Base-by-base conservation (phyloP, 2,113 vertebrate genomes). In the Eira barbara region DNA sequence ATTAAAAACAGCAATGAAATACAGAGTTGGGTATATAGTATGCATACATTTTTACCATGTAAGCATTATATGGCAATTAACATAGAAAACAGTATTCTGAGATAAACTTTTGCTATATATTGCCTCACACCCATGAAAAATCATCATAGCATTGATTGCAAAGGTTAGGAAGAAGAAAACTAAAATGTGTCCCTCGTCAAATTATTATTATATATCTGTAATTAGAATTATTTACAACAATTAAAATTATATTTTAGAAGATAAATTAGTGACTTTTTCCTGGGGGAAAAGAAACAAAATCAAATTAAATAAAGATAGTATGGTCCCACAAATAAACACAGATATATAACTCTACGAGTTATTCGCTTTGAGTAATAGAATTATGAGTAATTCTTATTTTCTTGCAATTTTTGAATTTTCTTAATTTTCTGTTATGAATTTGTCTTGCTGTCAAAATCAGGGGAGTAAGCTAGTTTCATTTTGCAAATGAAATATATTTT, bases 361-460 rank as follows among this genome's bases (percentile, higher is more conserved):
- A 17, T 59, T 93, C 91, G n/a, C 29, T 36, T 63, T 81, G 29
- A 80, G 3, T 84, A 52, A 91, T 76, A 1, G 7, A 73, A 73
- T 92, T 91, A 67, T 52, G 21, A 49, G 15, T 76, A 65, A 89
- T 92, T 94, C n/a, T 94, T 71, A 67, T 76, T 85, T 94, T 67
- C 34, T 78, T 81, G 18, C 1, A 57, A 31, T 71, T 69, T 82
- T 94, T 81, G 20, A 13, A 42, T 91, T 91, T 97, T 95, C 73
- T 95, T 15, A 87, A 69, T 92, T 89, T 96, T 92, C 34, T 89
- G 20, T 65, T 91, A 82, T 89, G 18, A 93, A 45, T 92, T 89
- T 97, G 8, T 79, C 81, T 95, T 96, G 17, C n/a, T 78, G 27
- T 78, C 61, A 93, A 90, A 97, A 89, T 94, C 74, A 91, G 71